phyloP scores from a whole-genome alignment of 2,888 invertebrate species.

The Steromphala cineraria region DNA sequence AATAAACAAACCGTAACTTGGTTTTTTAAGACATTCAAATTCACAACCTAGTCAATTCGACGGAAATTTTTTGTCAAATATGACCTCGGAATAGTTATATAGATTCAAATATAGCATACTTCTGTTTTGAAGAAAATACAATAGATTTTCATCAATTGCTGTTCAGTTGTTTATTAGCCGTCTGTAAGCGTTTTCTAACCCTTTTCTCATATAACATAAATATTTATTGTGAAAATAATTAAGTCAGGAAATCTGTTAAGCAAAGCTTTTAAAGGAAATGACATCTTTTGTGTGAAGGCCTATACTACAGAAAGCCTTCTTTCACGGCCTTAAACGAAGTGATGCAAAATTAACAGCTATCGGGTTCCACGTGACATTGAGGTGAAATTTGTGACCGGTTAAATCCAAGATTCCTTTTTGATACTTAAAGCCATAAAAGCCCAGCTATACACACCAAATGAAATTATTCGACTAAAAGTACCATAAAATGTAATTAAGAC shows the following conservation, averaged over 20 bases:
- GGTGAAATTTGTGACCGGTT: not conserved
- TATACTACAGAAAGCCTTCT: not conserved
- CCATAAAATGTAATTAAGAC: constrained; percentile 9
- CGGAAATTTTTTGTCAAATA: too few relatives aligned
- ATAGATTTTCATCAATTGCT: too few relatives aligned
- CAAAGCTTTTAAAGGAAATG: not conserved
- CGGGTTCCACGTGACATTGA: not conserved
- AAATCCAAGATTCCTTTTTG: not conserved
- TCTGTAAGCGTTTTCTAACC: too few relatives aligned
- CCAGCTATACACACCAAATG: constrained; percentile 15
- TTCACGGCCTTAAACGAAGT: not conserved
- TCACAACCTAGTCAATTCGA: too few relatives aligned
- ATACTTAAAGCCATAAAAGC: not conserved
- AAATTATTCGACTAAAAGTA: constrained; percentile 15
- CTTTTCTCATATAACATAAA: not conserved
- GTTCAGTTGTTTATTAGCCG: too few relatives aligned
- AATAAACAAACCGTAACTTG: too few relatives aligned
- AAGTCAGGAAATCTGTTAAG: not conserved
- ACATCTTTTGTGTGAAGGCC: not conserved
- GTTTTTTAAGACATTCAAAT: too few relatives aligned
- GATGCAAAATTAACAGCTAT: constrained; percentile 20
- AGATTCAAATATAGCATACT: too few relatives aligned
- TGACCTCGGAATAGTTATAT: too few relatives aligned
- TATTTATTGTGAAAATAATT: constrained; percentile 1
- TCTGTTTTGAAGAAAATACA: too few relatives aligned